Evolutionary conservation across 1,140 invertebrate genomes (phyloP).

Genomic region (Caenorhabditis inopinata): DNA sequence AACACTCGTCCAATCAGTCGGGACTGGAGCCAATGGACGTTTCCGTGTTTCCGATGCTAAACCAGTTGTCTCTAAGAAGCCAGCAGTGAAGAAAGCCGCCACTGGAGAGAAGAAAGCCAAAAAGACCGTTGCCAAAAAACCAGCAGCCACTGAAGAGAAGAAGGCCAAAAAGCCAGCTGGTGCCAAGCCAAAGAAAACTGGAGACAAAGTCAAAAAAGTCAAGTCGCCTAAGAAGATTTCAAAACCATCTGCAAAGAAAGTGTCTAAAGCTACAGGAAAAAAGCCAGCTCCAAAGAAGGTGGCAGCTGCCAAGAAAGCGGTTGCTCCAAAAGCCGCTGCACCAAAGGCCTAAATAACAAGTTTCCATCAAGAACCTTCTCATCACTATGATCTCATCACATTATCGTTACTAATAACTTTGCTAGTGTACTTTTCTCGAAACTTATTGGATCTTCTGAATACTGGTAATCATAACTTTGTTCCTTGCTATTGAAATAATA

Average conservation of each 20-base stretch:
- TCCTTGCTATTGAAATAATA: too few relatives aligned
- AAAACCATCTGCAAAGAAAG: conserved; percentile 37
- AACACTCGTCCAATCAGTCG: conserved; percentile 64
- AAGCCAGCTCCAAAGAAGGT: conserved; percentile 39
- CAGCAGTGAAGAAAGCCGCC: conserved; percentile 42
- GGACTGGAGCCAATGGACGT: conserved; percentile 66
- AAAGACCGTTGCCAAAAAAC: neutral
- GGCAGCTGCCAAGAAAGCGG: conserved; percentile 9
- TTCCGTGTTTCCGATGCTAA: conserved; percentile 61
- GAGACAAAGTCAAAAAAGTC: conserved; percentile 12
- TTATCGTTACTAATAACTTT: neutral
- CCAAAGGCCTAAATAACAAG: conserved; percentile 27
- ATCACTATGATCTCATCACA: neutral
- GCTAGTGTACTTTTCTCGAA: too few relatives aligned
- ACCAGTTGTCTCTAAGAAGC: neutral
- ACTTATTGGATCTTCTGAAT: too few relatives aligned
- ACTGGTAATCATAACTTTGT: too few relatives aligned
- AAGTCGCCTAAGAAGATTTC: conserved; percentile 33
- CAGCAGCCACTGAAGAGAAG: neutral
- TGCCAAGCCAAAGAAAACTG: conserved; percentile 42
- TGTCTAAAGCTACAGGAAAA: neutral
- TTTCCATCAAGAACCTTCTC: too few relatives aligned
- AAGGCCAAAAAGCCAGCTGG: conserved; percentile 39
- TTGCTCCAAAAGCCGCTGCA: conserved; percentile 21
- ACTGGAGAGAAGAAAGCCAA: conserved; percentile 9